These are phyloP conservation scores for Mesembrinibis cayennensis DNA, from an alignment of 2,113 vertebrate species.

Conservation along the genomic window DNA sequence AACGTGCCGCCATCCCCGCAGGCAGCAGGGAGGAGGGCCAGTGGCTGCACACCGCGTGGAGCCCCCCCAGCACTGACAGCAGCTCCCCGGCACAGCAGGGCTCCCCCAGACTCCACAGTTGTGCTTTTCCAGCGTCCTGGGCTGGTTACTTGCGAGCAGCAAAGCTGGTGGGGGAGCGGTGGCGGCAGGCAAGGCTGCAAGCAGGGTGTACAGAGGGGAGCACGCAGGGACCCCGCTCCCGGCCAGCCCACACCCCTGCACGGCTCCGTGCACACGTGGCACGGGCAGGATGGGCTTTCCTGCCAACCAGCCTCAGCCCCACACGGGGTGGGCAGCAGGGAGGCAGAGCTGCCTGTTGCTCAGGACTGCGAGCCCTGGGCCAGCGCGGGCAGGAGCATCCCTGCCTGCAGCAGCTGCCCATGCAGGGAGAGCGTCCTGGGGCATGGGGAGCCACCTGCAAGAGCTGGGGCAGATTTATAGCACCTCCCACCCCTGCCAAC, in stretches of 20 bases:
- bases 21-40: background rate
- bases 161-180: rapidly evolving
- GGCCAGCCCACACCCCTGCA: rapidly evolving
- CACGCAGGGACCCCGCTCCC: rapidly evolving
- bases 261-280: rapidly evolving
- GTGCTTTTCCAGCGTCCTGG: background rate
- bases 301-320: background rate
- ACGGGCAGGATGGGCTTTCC: background rate
- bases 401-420: background rate
- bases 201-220: background rate
- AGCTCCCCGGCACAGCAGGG: rapidly evolving
- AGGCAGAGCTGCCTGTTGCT: background rate
- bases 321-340: rapidly evolving
- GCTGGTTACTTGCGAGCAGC: background rate
- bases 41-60: rapidly evolving
- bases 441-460: rapidly evolving
- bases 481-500: background rate
- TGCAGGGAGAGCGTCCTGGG: rapidly evolving
- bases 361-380: background rate
- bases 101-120: rapidly evolving
- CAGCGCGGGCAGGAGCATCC: background rate
- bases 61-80: rapidly evolving
- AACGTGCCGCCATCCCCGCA: rapidly evolving
- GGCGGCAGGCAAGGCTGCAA: background rate
- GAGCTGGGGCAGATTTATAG: background rate